These are phyloP conservation scores for Tangara arthus DNA, from an alignment of 2,797 vertebrate species.

Conservation along the genomic window DNA sequence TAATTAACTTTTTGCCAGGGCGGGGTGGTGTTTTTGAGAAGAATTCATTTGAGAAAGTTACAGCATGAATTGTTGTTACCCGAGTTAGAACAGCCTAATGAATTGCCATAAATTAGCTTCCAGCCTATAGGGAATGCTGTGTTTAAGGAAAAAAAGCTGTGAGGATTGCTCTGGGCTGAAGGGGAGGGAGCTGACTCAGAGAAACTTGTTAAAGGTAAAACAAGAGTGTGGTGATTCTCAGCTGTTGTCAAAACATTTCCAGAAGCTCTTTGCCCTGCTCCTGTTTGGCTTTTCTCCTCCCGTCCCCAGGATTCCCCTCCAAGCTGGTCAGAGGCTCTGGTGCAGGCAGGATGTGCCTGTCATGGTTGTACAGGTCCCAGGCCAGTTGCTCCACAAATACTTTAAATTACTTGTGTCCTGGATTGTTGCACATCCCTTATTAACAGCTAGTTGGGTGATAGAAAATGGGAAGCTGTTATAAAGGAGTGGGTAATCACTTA, in stretches of 20 bases:
- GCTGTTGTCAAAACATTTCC: background rate
- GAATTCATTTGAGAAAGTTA: background rate
- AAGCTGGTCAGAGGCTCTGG: background rate
- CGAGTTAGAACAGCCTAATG: background rate
- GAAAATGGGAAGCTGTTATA: background rate
- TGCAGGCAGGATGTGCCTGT: background rate
- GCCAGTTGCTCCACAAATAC: background rate
- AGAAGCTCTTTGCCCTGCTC: background rate
- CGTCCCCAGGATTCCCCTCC: background rate
- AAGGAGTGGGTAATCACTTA: background rate
- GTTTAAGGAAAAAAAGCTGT: background rate
- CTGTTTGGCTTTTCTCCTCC: background rate
- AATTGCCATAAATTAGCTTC: conserved; percentile 20
- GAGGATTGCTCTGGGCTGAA: background rate
- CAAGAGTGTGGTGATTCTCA: background rate
- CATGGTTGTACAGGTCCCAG: rapidly evolving
- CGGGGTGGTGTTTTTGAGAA: background rate
- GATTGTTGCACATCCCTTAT: background rate
- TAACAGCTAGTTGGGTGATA: background rate
- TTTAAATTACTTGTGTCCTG: background rate
- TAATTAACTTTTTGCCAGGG: conserved; percentile 43
- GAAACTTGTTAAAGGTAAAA: background rate
- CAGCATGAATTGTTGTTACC: background rate
- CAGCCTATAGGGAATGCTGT: background rate
- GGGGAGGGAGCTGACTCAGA: background rate